Conservation (phyloP, 1,140 invertebrate species). For the Colletes latitarsis region DNA sequence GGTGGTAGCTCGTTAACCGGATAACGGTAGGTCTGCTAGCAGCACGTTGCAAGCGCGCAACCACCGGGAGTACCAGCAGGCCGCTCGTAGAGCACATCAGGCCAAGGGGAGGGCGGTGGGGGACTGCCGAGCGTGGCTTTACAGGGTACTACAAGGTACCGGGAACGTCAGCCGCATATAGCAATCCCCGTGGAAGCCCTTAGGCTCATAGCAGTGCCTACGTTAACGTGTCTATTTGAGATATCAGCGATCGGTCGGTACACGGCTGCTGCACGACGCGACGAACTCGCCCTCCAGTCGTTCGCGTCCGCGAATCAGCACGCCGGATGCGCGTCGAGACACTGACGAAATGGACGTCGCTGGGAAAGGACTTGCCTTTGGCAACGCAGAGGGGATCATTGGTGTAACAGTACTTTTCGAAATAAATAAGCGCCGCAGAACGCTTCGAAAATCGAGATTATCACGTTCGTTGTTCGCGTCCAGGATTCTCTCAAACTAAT, state of each 20-base stretch:
- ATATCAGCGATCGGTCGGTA: constrained; percentile 71
- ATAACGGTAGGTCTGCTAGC: constrained; percentile 77
- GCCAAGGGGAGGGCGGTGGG: constrained; percentile 12
- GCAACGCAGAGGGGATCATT: background rate
- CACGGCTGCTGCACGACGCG: constrained; percentile 67
- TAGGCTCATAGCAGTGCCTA: constrained; percentile 63
- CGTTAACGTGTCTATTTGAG: constrained; percentile 73
- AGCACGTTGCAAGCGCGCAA: constrained; percentile 63
- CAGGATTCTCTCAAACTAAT: no score
- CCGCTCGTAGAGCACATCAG: constrained; percentile 8
- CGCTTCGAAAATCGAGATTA: no score
- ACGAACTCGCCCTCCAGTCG: constrained; percentile 54
- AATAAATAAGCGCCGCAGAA: no score
- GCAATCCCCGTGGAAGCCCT: constrained; percentile 59
- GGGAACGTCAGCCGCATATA: constrained; percentile 52
- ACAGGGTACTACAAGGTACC: constrained; percentile 61
- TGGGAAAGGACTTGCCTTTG: background rate
- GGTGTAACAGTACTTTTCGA: no score
- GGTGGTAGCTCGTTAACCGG: constrained; percentile 80
- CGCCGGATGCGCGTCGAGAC: constrained; percentile 3
- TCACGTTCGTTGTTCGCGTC: no score
- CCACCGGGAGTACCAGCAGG: constrained; percentile 47
- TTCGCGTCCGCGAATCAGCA: constrained; percentile 27
- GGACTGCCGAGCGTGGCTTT: constrained; percentile 46
- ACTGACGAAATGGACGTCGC: background rate